Evolutionary conservation across 2,888 invertebrate species (phyloP), one percentile per base, ranked within the genome.

Genomic region (Tanaodytes sp.): DNA sequence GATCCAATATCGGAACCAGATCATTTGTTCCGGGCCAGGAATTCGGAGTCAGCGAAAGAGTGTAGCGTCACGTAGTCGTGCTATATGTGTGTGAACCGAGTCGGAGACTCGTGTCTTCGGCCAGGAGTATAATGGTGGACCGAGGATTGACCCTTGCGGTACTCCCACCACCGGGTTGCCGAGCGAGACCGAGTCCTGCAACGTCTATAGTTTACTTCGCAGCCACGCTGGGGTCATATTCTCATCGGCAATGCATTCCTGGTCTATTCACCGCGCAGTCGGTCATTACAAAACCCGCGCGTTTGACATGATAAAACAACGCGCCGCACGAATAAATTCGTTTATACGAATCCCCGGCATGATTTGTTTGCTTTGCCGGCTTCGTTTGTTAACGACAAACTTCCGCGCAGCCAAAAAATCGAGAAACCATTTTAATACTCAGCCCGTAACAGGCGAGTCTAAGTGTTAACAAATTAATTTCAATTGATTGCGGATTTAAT

Each of bases 81-180:
- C 27, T 61, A 23, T 61, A 55, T 64, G 64, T 61, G 55, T 70
- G 55, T 52, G 65, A 65, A 57, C 65, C 52, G 42, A 61, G 65
- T 57, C 45, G 36, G 36, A 30, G 68, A 72, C 43, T 69, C 64
- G 66, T 70, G 71, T 63, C 71, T 59, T 63, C 62, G 43, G 37
- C 64, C 37, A 46, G 3, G 59, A 71, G 67, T 63, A 71, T 71
- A 82, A 82, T 79, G 81, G 76, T 77, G 80, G 79, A 77, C 77
- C 79, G 79, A 77, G 81, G 81, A 82, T 82, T 83, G 83, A 83
- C 83, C 83, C 83, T 83, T 83, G 82, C 82, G 83, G 81, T 83
- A 83, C 83, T 82, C 82, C 83, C 82, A 83, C 82, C 80, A 80
- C 40, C 51, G 59, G 43, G 39, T 43, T 55, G 59, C 46, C 42